phyloP scores from a whole-genome alignment of 2,113 vertebrate genomes.

The Menura novaehollandiae region DNA sequence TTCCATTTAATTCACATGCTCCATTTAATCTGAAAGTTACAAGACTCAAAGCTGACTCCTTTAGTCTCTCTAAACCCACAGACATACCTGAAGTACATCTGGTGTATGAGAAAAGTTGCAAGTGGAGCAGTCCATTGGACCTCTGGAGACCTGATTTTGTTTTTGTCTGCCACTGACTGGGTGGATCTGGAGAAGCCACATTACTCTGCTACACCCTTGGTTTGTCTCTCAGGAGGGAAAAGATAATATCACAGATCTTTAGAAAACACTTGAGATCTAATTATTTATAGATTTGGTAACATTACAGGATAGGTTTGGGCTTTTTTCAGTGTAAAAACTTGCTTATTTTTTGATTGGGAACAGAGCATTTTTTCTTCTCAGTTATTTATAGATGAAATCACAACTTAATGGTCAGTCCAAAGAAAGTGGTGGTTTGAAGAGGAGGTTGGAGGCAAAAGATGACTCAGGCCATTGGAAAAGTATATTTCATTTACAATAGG shows the following conservation, averaged over 20 bases:
- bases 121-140: rapidly evolving
- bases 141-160: not conserved
- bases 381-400: not conserved
- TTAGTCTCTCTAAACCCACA: not conserved
- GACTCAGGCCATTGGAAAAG: not conserved
- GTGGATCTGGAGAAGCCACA: not conserved
- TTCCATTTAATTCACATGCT: not conserved
- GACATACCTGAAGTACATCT: not conserved
- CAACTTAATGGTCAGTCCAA: not conserved
- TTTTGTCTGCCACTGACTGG: not conserved
- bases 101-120: not conserved
- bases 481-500: not conserved
- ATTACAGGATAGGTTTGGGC: not conserved
- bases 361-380: not conserved
- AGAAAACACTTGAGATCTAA: not conserved
- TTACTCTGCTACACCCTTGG: not conserved
- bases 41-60: not conserved
- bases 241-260: not conserved
- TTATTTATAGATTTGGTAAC: not conserved
- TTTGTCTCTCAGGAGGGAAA: not conserved
- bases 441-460: not conserved
- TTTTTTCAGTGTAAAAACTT: not conserved
- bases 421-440: not conserved
- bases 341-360: not conserved
- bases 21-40: not conserved